A percentile compares a stretch with the other conserved stretches of the same genome.
These are phyloP conservation scores for Galbula dea DNA, from an alignment of 2,113 vertebrate genomes.

Conservation along the genomic window DNA sequence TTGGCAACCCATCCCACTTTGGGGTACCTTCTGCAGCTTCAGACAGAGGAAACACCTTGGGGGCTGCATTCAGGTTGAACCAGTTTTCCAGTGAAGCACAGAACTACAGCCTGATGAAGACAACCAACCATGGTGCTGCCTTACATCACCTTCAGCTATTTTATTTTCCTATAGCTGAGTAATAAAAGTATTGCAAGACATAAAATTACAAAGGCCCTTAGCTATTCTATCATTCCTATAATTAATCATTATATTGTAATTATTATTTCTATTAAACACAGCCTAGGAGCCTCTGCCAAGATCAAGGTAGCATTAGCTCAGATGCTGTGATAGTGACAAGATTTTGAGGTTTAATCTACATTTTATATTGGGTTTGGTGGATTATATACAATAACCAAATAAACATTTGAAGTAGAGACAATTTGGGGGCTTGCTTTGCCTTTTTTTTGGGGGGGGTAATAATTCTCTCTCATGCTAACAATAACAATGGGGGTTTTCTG, in stretches of 20 bases:
- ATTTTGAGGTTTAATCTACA: background rate
- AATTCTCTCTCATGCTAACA: background rate
- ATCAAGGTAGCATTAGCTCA: background rate
- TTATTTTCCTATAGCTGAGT: background rate
- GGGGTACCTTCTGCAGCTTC: background rate
- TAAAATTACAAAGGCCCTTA: background rate
- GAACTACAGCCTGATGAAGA: background rate
- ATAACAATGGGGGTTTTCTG: background rate
- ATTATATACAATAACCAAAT: background rate
- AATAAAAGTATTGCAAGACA: background rate
- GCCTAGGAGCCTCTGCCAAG: background rate
- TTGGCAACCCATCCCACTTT: background rate
- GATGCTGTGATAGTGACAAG: background rate
- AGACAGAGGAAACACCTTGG: background rate
- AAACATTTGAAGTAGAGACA: background rate
- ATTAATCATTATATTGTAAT: slow-evolving; percentile 39
- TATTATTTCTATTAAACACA: slow-evolving; percentile 4
- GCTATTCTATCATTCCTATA: background rate
- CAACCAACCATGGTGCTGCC: background rate
- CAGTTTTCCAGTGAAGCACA: background rate
- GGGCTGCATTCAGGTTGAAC: background rate
- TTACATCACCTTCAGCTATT: background rate
- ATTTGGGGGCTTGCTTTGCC: background rate
- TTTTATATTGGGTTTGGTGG: background rate
- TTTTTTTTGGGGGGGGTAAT: background rate